Evolutionary conservation across 2,113 vertebrate genomes (phyloP).

Genomic region (Pedionomus torquatus): DNA sequence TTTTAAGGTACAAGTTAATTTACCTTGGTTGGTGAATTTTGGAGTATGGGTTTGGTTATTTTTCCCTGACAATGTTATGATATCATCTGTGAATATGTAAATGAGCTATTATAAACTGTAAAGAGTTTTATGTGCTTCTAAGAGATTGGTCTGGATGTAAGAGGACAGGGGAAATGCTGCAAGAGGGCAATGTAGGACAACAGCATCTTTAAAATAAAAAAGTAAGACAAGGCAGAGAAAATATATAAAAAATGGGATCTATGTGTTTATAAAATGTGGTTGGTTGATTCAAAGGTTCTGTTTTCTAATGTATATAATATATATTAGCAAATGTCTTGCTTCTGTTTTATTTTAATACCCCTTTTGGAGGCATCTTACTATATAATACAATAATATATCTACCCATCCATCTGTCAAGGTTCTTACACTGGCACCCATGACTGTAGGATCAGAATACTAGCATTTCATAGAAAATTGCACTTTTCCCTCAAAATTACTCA

Average conservation of each 20-base stretch:
- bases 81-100: conserved; percentile 31
- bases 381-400: background rate
- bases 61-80: background rate
- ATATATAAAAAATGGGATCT: background rate
- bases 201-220: background rate
- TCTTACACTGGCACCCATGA: background rate
- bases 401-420: conserved; percentile 18
- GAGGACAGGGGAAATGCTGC: background rate
- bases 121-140: conserved; percentile 6
- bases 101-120: background rate
- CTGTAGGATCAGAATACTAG: background rate
- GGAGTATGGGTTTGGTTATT: background rate
- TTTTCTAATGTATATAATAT: background rate
- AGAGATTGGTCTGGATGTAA: background rate
- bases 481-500: background rate
- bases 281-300: background rate
- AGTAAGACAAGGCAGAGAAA: background rate
- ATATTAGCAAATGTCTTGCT: background rate
- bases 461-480: background rate
- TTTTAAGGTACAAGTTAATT: background rate
- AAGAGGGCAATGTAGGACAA: background rate
- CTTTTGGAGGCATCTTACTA: conserved; percentile 1
- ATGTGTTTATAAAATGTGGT: background rate
- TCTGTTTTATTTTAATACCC: background rate
- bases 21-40: background rate